A percentile compares a stretch with the other conserved stretches of the same genome.
These are phyloP conservation scores for Camelus dromedarius DNA, from an alignment of 2,113 vertebrate species.

Conservation along the genomic window DNA sequence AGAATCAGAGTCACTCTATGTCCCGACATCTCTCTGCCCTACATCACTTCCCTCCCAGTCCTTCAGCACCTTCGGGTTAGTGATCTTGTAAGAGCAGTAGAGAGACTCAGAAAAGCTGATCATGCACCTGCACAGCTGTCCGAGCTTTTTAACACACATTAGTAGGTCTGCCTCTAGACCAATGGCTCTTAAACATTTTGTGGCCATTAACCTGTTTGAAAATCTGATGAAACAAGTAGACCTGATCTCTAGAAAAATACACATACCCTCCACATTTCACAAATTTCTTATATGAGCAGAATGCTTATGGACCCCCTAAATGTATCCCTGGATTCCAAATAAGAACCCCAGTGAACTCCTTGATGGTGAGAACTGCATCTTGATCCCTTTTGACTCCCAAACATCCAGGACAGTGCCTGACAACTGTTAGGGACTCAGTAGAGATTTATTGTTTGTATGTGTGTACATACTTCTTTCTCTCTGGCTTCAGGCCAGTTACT, in stretches of 20 bases:
- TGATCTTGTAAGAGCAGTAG: background rate
- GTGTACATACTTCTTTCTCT: background rate
- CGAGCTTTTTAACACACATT: background rate
- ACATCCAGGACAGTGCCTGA: background rate
- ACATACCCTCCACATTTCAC: background rate
- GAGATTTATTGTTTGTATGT: background rate
- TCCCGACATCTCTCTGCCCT: accelerated
- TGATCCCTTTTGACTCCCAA: background rate
- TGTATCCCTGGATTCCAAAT: background rate
- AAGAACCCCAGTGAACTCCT: background rate
- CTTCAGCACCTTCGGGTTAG: background rate
- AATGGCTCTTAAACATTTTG: background rate
- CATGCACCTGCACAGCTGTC: accelerated
- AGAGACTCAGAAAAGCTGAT: background rate
- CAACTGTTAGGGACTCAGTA: background rate
- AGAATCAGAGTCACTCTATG: background rate
- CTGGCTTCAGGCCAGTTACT: background rate
- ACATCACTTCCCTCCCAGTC: background rate
- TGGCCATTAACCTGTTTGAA: background rate
- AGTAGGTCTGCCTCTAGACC: background rate
- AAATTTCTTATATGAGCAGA: background rate
- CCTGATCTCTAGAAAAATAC: background rate
- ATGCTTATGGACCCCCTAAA: background rate
- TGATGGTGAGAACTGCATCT: background rate
- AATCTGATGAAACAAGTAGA: background rate